A percentile compares a stretch with the other conserved stretches of the same genome.
Evolutionary conservation across 2,113 vertebrate genomes (phyloP).

Genomic region (Carlito syrichta): DNA sequence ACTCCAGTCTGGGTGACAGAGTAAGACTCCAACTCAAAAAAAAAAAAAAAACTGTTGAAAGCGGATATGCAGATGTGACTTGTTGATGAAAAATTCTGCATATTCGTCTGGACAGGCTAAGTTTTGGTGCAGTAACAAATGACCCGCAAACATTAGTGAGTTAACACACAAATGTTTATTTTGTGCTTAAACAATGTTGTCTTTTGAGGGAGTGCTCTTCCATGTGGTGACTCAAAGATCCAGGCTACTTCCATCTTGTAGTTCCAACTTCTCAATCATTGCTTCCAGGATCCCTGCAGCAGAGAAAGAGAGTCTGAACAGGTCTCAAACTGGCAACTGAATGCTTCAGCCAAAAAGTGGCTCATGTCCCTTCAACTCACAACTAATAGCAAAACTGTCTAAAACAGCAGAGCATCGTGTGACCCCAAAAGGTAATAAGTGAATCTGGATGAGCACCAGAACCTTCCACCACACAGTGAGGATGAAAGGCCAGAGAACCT

Average conservation of each 20-base stretch:
- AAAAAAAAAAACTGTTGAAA: too few species aligned
- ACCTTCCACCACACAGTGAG: too few species aligned
- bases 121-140: too few species aligned
- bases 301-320: neutral
- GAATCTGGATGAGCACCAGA: too few species aligned
- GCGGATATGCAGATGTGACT: too few species aligned
- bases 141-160: neutral
- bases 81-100: neutral
- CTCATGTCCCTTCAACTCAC: neutral
- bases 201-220: neutral
- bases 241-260: neutral
- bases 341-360: neutral
- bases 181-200: neutral
- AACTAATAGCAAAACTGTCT: neutral
- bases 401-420: neutral
- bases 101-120: too few species aligned
- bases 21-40: too few species aligned
- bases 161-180: neutral
- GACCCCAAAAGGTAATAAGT: neutral
- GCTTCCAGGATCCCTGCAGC: neutral
- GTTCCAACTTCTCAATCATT: too few species aligned
- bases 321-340: neutral
- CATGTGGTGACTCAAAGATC: neutral
- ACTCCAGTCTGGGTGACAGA: too few species aligned
- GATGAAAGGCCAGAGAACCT: neutral